Evolutionary conservation across 2,113 vertebrate genomes (phyloP).

Genomic region (Murina feae): DNA sequence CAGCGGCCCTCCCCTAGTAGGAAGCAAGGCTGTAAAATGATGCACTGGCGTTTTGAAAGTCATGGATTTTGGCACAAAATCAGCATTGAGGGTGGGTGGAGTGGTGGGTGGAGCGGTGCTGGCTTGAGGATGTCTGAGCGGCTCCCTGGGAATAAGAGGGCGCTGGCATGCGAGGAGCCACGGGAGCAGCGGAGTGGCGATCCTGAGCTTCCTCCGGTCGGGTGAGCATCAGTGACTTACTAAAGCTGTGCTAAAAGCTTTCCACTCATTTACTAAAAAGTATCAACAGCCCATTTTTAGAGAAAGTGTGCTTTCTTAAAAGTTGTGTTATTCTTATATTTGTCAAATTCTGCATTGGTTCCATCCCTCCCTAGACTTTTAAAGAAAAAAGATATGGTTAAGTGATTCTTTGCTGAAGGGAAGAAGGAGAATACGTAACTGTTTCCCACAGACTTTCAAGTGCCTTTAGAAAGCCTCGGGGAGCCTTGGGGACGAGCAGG

Average conservation of each 20-base stretch:
- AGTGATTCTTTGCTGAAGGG: background rate
- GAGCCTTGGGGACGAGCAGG: background rate
- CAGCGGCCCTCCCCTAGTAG: too few relatives aligned
- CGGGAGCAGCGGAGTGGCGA: background rate
- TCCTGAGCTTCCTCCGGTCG: too few relatives aligned
- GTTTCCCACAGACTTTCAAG: background rate
- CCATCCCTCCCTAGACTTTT: background rate
- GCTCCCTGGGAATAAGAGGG: constrained; percentile 8
- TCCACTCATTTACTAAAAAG: background rate
- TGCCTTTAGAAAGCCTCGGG: background rate
- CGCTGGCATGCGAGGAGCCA: background rate
- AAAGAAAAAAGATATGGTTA: background rate
- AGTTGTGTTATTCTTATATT: background rate
- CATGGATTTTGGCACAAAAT: constrained; percentile 16
- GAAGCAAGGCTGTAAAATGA: too few relatives aligned
- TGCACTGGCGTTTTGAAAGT: background rate
- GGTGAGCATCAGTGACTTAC: constrained; percentile 36
- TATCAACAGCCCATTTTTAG: background rate
- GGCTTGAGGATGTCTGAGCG: background rate
- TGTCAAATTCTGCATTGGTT: background rate
- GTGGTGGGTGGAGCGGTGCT: background rate
- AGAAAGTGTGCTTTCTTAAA: background rate
- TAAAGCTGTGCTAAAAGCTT: background rate
- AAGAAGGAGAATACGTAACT: background rate
- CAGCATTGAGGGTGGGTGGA: constrained; percentile 4